phyloP scores from a whole-genome alignment of 2,888 invertebrate species.

The Slavum lentiscoides region DNA sequence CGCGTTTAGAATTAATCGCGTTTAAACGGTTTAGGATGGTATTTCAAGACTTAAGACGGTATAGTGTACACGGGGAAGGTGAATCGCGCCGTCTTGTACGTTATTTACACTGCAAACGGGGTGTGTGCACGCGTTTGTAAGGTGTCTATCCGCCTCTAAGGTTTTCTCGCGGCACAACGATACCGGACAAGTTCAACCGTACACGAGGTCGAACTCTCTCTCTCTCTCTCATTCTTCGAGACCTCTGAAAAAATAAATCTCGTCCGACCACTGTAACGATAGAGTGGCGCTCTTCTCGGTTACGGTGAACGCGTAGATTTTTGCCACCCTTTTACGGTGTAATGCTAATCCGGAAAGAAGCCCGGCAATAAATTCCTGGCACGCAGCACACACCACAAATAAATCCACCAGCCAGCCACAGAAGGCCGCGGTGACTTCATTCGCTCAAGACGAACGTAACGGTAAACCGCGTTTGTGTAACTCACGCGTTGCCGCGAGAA shows the following conservation, averaged over 20 bases:
- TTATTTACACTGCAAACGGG: neutral
- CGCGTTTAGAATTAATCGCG: neutral
- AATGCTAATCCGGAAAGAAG: conserved; percentile 34
- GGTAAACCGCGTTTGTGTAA: conserved; percentile 31
- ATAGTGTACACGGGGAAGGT: neutral
- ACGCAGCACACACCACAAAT: conserved; percentile 8
- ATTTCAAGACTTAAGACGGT: neutral
- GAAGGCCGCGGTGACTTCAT: conserved; percentile 24
- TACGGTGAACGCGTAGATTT: neutral
- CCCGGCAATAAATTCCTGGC: conserved; percentile 27
- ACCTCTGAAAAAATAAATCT: conserved; percentile 44
- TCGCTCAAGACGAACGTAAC: conserved; percentile 34
- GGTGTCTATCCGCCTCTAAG: neutral
- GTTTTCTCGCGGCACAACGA: neutral
- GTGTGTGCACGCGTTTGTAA: conserved; percentile 18
- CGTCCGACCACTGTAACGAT: conserved; percentile 21
- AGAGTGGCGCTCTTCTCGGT: conserved; percentile 27
- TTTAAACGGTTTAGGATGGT: neutral
- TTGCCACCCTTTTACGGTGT: conserved; percentile 32
- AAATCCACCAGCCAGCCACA: conserved; percentile 3
- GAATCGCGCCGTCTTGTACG: too few relatives aligned
- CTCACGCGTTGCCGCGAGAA: neutral
- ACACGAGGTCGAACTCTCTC: conserved; percentile 8
- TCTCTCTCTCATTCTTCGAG: neutral
- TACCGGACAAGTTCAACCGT: conserved; percentile 29